A percentile compares a stretch with the other conserved stretches of the same genome.
Conservation (phyloP, 2,888 invertebrate genomes). For the Scelioninae gen. 1 region DNA sequence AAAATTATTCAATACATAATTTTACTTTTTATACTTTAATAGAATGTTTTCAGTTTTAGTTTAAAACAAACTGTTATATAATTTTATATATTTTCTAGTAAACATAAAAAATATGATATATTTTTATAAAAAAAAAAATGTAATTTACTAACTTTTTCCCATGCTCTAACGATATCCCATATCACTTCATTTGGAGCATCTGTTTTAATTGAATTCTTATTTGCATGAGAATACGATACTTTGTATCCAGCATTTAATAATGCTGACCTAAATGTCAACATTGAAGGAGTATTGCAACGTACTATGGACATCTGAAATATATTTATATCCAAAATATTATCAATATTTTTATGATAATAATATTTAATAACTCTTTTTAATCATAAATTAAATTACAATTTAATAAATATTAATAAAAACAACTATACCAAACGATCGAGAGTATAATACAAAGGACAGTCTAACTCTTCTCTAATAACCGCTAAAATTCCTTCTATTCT, state of each 20-base stretch:
- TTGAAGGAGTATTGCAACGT: slow-evolving; percentile 79
- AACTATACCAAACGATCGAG: slow-evolving; percentile 88
- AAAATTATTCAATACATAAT: too few relatives aligned
- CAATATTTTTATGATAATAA: too few relatives aligned
- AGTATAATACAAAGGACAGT: slow-evolving; percentile 94
- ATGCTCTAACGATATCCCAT: slow-evolving; percentile 94
- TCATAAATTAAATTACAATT: background rate
- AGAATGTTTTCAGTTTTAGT: too few relatives aligned
- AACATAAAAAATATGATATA: background rate
- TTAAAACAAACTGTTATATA: too few relatives aligned
- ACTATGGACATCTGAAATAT: slow-evolving; percentile 78
- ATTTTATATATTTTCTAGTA: slow-evolving; percentile 12
- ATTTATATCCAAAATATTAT: too few relatives aligned
- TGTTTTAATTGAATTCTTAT: slow-evolving; percentile 95
- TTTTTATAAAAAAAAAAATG: background rate
- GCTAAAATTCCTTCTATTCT: slow-evolving; percentile 92
- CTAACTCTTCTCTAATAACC: slow-evolving; percentile 93
- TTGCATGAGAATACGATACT: slow-evolving; percentile 96
- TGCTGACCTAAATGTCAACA: slow-evolving; percentile 90
- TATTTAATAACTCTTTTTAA: too few relatives aligned
- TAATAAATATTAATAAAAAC: too few relatives aligned
- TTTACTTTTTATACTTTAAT: too few relatives aligned
- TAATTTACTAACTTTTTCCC: slow-evolving; percentile 42
- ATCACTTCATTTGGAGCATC: slow-evolving; percentile 93
- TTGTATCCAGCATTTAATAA: slow-evolving; percentile 94